phyloP scores from a whole-genome alignment of 2,888 invertebrate species.

The Apamea sordens region DNA sequence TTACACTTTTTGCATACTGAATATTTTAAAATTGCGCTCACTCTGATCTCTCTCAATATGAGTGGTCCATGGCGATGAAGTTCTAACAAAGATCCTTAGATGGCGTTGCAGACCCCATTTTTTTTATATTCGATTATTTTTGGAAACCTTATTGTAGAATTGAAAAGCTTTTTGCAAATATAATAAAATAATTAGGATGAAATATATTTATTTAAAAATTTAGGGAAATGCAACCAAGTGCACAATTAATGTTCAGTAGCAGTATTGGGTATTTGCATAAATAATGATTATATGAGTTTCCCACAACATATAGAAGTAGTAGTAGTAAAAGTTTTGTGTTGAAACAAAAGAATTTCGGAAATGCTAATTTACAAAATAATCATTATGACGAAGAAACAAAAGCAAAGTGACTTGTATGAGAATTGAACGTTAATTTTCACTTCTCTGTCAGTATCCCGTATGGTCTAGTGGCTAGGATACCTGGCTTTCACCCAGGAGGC shows the following conservation, averaged over 20 bases:
- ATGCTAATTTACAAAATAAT: not conserved
- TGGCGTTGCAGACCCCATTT: conserved; percentile 4
- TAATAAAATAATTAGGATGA: not conserved
- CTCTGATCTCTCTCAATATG: not conserved
- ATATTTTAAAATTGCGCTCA: too few species aligned
- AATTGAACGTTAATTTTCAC: conserved; percentile 28
- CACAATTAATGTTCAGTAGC: not conserved
- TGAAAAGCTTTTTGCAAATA: not conserved
- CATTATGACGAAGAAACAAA: not conserved
- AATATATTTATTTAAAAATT: not conserved
- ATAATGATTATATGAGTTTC: not conserved
- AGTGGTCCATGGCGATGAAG: not conserved
- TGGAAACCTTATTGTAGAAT: not conserved
- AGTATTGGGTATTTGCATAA: not conserved
- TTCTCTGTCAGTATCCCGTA: conserved; percentile 81
- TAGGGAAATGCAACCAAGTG: too few species aligned
- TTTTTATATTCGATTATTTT: not conserved
- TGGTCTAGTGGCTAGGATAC: conserved; percentile 93
- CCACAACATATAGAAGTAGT: not conserved
- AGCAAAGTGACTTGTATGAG: not conserved
- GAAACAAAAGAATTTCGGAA: not conserved
- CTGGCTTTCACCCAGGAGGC: conserved; percentile 94
- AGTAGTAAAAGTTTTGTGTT: fast-evolving
- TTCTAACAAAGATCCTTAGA: conserved; percentile 5
- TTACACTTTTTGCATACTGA: not conserved